A percentile compares a stretch with the other conserved stretches of the same genome.
Conservation (phyloP, 64 coral and sea anemone genomes). For the Actinia tenebrosa region DNA sequence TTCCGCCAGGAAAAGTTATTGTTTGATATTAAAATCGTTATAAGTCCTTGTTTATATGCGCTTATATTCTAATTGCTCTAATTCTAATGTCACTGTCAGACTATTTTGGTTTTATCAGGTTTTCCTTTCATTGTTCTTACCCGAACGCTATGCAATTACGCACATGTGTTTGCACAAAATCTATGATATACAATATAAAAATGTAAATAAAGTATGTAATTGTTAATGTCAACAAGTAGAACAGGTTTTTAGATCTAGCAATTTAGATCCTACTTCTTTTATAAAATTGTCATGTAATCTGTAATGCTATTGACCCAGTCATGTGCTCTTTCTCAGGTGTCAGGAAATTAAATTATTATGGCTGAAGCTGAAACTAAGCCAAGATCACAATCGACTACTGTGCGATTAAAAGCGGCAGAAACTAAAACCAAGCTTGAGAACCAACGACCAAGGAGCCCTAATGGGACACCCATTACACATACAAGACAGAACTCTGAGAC, state of each 20-base stretch:
- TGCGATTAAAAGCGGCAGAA: background rate
- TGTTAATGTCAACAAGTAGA: background rate
- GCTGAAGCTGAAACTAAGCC: slow-evolving; percentile 2
- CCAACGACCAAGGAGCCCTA: background rate
- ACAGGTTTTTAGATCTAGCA: background rate
- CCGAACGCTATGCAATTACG: background rate
- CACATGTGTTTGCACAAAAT: background rate
- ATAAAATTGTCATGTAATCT: background rate
- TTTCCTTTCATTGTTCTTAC: background rate
- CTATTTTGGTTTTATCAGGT: background rate
- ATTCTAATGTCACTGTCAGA: background rate
- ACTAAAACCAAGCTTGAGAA: slow-evolving; percentile 4
- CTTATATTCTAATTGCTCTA: background rate
- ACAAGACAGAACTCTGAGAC: background rate
- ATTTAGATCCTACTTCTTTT: background rate
- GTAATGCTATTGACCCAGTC: background rate
- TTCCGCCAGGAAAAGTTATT: background rate
- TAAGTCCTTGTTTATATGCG: background rate
- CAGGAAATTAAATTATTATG: slow-evolving; percentile 2
- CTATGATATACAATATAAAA: background rate
- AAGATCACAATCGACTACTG: background rate
- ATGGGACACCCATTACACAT: background rate
- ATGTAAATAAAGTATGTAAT: background rate
- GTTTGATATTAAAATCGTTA: background rate
- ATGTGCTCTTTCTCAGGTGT: background rate